Evolutionary conservation across 2,797 vertebrate species (phyloP).

Genomic region (Helicolenus hilgendorfi): DNA sequence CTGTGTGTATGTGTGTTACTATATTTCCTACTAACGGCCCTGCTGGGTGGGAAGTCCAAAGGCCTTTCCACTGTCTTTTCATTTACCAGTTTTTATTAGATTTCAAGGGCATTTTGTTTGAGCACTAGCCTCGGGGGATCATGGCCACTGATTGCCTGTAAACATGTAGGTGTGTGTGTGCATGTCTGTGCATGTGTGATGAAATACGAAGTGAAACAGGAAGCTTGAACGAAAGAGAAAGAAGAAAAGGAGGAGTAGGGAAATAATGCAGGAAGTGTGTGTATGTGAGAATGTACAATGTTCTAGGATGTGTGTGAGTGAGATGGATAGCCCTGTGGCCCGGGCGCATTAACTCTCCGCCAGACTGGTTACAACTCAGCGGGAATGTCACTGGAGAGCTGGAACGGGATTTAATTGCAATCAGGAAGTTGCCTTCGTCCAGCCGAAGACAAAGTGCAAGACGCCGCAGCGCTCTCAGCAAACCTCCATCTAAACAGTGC

Average conservation of each 20-base stretch:
- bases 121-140: constrained; percentile 43
- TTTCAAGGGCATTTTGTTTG: constrained; percentile 80
- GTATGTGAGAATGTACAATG: background rate
- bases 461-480: constrained; percentile 29
- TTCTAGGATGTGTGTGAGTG: constrained; percentile 33
- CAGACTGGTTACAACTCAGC: constrained; percentile 86
- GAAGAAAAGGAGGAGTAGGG: background rate
- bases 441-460: constrained; percentile 69
- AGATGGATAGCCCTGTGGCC: constrained; percentile 82
- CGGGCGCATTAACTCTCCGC: constrained; percentile 82
- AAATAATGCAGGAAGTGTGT: constrained; percentile 18
- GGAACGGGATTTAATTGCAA: constrained; percentile 87
- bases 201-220: background rate
- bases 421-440: constrained; percentile 69
- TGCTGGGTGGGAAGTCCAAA: constrained; percentile 70
- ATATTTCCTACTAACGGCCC: constrained; percentile 58
- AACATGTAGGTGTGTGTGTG: background rate
- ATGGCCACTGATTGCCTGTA: constrained; percentile 58
- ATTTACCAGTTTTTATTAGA: constrained; percentile 81
- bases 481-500: constrained; percentile 74
- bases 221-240: constrained; percentile 20
- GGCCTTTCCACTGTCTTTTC: constrained; percentile 72
- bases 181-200: background rate
- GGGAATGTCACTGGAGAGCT: constrained; percentile 77
- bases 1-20: constrained; percentile 46